A percentile compares a stretch with the other conserved stretches of the same genome.
These are phyloP conservation scores for Camelus dromedarius DNA, from an alignment of 2,113 vertebrate species.

Conservation along the genomic window DNA sequence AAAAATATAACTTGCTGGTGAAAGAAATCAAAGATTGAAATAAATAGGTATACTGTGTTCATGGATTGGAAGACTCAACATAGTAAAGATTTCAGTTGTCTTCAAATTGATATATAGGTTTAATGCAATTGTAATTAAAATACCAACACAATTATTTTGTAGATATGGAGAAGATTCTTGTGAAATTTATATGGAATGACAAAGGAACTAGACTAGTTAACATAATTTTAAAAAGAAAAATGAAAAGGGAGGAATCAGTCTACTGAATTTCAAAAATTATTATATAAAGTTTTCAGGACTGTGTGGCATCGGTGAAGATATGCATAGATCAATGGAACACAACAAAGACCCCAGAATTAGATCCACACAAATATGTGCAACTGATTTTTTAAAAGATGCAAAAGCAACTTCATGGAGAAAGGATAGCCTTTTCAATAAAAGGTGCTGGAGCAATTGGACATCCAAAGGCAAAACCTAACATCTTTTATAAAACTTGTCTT, in stretches of 20 bases:
- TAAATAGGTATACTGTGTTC: neutral
- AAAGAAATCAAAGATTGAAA: neutral
- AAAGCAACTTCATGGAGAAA: neutral
- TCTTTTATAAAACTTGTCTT: neutral
- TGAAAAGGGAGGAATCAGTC: neutral
- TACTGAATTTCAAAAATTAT: neutral
- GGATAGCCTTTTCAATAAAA: neutral
- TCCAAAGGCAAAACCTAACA: neutral
- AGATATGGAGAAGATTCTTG: neutral
- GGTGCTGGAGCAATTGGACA: neutral
- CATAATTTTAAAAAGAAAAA: neutral
- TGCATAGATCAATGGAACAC: neutral
- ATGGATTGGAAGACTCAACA: neutral
- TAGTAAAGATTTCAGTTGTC: neutral
- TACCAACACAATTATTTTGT: neutral
- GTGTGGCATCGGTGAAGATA: neutral
- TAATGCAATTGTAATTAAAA: neutral
- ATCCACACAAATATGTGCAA: neutral
- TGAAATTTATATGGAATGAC: neutral
- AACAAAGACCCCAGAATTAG: neutral
- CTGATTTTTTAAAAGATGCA: neutral
- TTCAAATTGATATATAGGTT: neutral
- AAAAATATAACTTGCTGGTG: neutral
- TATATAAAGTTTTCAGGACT: neutral
- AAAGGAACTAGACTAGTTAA: neutral